Percentiles rank a stretch among this genome's conserved stretches.
Evolutionary conservation across 92 coral and sea anemone species (phyloP).

Genomic region (Zoanthus solanderi): DNA sequence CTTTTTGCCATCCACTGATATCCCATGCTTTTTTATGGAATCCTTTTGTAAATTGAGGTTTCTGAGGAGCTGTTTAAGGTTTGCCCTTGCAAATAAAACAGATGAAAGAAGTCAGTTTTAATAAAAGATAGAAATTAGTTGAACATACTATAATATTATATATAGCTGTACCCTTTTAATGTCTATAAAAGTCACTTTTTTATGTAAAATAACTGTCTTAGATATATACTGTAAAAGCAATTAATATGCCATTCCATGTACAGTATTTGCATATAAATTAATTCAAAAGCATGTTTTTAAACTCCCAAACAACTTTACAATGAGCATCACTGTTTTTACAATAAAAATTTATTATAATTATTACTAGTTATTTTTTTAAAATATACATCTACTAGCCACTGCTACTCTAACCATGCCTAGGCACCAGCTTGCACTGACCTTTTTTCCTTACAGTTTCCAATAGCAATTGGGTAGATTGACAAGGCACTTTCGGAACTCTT

Average conservation of each 20-base stretch:
- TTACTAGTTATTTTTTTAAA: background rate
- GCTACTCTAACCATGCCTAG: background rate
- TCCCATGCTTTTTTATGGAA: conserved; percentile 4
- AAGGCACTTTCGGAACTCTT: conserved; percentile 70
- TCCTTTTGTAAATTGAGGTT: background rate
- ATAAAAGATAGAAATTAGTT: background rate
- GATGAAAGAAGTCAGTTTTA: background rate
- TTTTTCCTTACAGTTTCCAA: conserved; percentile 55
- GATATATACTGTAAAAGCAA: too few relatives aligned
- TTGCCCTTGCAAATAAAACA: background rate
- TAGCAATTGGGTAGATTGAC: conserved; percentile 68
- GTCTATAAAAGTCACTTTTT: background rate
- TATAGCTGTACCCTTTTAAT: background rate
- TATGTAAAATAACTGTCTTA: background rate
- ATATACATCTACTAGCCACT: background rate
- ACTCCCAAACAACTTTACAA: background rate
- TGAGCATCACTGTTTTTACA: background rate
- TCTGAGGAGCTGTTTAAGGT: background rate
- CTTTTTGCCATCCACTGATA: conserved; percentile 20
- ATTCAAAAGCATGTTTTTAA: background rate
- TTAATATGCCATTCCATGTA: too few relatives aligned
- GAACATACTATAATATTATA: background rate
- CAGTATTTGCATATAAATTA: too few relatives aligned
- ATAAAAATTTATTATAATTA: background rate
- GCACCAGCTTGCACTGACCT: conserved; percentile 26